Evolutionary conservation across 2,888 invertebrate species (phyloP), one percentile per base, ranked within the genome.

Genomic region (Hirtodrosophila duncani): DNA sequence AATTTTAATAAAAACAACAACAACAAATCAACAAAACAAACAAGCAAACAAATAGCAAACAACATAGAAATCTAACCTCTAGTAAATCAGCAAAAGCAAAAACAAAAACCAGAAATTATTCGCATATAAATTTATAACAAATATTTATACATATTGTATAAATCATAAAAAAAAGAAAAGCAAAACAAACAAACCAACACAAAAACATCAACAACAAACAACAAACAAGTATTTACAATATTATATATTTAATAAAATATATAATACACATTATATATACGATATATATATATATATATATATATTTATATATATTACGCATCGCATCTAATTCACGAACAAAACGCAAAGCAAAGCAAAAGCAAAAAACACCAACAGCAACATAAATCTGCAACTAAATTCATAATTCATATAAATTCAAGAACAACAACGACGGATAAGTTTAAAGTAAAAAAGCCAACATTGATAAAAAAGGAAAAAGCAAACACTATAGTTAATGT

Each of bases 1-100:
- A 81, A 81, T 78, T 67, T 78, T 81, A 72, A 78, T 55, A 38
- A 24, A 49, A 33, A 38, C 44, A 9, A 31, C 30, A 43, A 34
- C 3, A 62, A 49, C 36, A 50, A 43, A 52, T 24, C 39, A 38
- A 43, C 14, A 34, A 43, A 49, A 24, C 9, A 24, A 23, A 48
- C n/a, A n/a, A n/a, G n/a, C n/a, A n/a, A n/a, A n/a, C n/a, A n/a
- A n/a, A n/a, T n/a, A 44, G 8, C 16, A 16, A 17, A n/a, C n/a
- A n/a, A n/a, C n/a, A n/a, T n/a, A n/a, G n/a, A n/a, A n/a, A n/a
- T n/a, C n/a, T n/a, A n/a, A n/a, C n/a, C n/a, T n/a, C n/a, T n/a
- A n/a, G n/a, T n/a, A n/a, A 42, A 38, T 37, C 31, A 38, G 37
- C 42, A 50, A 34, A 13, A 41, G 16, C 33, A 42, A 39, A 16